phyloP scores from a whole-genome alignment of 2,113 vertebrate species.

The Hyla sarda region DNA sequence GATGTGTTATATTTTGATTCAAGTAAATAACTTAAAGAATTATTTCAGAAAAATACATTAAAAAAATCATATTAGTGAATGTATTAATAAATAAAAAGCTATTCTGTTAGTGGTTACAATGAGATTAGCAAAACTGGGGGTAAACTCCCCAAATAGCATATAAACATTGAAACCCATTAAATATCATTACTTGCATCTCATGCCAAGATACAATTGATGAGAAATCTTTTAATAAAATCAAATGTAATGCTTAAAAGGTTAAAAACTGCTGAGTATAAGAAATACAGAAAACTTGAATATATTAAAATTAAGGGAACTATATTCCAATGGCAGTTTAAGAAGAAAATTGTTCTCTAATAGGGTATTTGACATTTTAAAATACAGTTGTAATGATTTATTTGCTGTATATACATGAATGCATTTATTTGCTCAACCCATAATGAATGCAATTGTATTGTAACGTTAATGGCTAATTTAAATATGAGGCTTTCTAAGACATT shows the following conservation, averaged over 20 bases:
- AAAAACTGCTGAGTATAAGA: slow-evolving; percentile 32
- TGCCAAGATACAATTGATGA: not conserved
- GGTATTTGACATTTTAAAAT: slow-evolving; percentile 58
- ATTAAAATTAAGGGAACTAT: slow-evolving; percentile 36
- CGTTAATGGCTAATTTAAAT: slow-evolving; percentile 57
- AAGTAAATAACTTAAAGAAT: not conserved
- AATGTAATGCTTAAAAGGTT: slow-evolving; percentile 27
- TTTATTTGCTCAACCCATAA: slow-evolving; percentile 53
- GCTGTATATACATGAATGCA: slow-evolving; percentile 50
- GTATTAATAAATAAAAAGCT: not conserved
- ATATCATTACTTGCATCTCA: not conserved
- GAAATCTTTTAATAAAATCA: slow-evolving; percentile 9
- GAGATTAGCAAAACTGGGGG: not conserved
- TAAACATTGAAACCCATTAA: slow-evolving; percentile 4
- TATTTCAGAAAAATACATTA: not conserved
- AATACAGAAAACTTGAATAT: slow-evolving; percentile 38
- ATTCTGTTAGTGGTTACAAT: not conserved
- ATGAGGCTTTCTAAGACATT: slow-evolving; percentile 53
- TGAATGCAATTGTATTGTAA: slow-evolving; percentile 56
- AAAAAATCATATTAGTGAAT: too few relatives aligned
- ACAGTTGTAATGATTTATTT: slow-evolving; percentile 56
- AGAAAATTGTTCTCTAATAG: slow-evolving; percentile 53
- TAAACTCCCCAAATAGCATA: not conserved
- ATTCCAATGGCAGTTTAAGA: slow-evolving; percentile 31
- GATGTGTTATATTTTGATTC: not conserved